Evolutionary conservation across 53 echinoderm and acorn worm species (phyloP), one percentile per base, ranked within the genome.

Genomic region (Echinometra lucunter): DNA sequence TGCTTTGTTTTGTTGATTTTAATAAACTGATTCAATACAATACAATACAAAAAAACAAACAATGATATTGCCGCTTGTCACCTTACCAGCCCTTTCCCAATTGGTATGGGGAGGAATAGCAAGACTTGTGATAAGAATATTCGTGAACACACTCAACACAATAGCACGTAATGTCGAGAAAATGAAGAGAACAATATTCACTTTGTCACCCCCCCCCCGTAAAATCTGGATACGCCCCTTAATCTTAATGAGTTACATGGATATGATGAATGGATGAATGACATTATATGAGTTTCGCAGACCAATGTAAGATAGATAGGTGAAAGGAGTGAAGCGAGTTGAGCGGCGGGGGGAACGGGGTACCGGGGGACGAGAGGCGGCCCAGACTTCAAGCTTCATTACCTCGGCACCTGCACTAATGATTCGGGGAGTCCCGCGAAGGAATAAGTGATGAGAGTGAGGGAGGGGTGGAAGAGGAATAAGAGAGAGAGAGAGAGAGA

Each of bases 291-390:
- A 42, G 78, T 21, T 78, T 78, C 38, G 42, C 78, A 38, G 78
- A 40, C 38, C 78, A 69, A 30, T 32, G 30, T 40, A 78, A 40
- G 42, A 78, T 40, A 17, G 78, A 78, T 78, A 21, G 38, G 19
- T 0, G 42, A 42, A 40, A 23, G 4, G 78, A 42, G 35, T 78
- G 42, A 78, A 78, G 78, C 42, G 23, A 78, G 42, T 78, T 42
- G 78, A 78, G 78, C 34, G 44, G 78, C 21, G 5, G 19, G 19
- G 38, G 6, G 38, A 40, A 42, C 21, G 40, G 78, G 42, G 78
- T 78, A 42, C 21, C 78, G 78, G 42, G 78, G 78, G 42, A n/a
- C 40, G 42, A 78, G 78, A 78, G 78, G 78, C 40, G 78, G 78
- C 44, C 78, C 78, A 19, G 42, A 78, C 42, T 40, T 78, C 78